Evolutionary conservation across 2,113 vertebrate species (phyloP), one percentile per base, ranked within the genome.

Genomic region (Edolisoma coerulescens): DNA sequence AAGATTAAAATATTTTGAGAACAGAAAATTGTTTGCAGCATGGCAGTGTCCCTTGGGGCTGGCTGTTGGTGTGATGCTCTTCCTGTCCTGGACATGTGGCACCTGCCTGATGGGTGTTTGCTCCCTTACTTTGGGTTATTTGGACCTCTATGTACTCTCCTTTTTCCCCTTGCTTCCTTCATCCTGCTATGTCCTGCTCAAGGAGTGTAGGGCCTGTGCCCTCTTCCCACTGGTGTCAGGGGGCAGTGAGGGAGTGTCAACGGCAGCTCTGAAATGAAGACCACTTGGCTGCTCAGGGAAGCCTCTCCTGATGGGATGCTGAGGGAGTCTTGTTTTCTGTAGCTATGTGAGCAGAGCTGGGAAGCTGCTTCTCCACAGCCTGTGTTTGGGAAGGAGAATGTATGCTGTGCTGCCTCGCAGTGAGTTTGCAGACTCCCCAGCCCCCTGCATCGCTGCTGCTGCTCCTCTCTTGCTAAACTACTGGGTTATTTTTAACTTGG

Each of bases 401-500:
- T 44, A 26, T 32, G 79, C 70, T 0, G 5, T 13, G 78, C 74
- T 53, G 84, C 89, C 93, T 93, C 1, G 3, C 87, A 91, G 84
- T 37, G 13, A 89, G 74, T 69, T 89, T 52, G 3, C 65, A 74
- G 81, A 69, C 88, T 89, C 64, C 83, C 87, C 81, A 80, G 83
- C 87, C 78, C 65, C 87, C 93, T 67, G 90, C 92, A 67, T 91
- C 1, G 9, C 74, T 75, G 86, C 74, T 84, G 81, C 69, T 70
- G 76, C 78, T 87, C 69, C 41, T 64, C 69, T 94, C 74, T 50
- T 59, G 47, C 65, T 76, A 37, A 95, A 84, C 91, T 89, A 57
- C 83, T 9, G 44, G 39, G 90, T 82, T 96, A 92, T 96, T 95
- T 97, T 97, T 96, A 91, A 92, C 91, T 95, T 90, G 96, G 81